These are phyloP conservation scores for Euphysa ruthae DNA, from an alignment of 30 jellyfish, hydroid and myxozoan species.

Conservation along the genomic window DNA sequence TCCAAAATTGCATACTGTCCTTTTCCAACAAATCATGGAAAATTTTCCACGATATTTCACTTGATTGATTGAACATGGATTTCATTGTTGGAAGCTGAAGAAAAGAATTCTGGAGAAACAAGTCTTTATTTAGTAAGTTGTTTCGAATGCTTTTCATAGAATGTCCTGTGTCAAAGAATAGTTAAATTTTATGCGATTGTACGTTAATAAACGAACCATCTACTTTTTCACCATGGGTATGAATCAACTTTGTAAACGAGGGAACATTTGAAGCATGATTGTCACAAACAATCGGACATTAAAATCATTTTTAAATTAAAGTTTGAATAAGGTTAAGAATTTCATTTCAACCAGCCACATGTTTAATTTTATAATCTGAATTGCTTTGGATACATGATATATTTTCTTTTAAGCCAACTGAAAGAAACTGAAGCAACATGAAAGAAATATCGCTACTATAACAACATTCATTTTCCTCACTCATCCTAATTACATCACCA, in stretches of 20 bases:
- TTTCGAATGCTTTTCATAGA: not conserved
- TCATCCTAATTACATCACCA: not conserved
- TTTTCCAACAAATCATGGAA: too few relatives aligned
- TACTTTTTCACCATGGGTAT: not conserved
- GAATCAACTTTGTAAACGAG: not conserved
- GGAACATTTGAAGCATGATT: not conserved
- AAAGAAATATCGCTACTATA: not conserved
- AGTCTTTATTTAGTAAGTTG: not conserved
- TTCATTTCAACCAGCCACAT: not conserved
- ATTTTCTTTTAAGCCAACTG: not conserved
- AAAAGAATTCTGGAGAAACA: too few relatives aligned
- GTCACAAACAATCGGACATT: too few relatives aligned
- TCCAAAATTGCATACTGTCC: too few relatives aligned
- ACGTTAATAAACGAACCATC: not conserved
- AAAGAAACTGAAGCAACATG: too few relatives aligned
- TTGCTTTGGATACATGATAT: too few relatives aligned
- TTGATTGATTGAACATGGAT: too few relatives aligned
- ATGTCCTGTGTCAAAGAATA: not conserved
- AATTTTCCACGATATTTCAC: too few relatives aligned
- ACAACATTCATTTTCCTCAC: not conserved
- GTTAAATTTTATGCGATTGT: not conserved
- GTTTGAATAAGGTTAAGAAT: not conserved
- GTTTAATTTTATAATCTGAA: not conserved
- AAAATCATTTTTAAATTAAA: not conserved
- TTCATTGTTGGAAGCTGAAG: too few relatives aligned